Conservation (phyloP, 2,888 invertebrate species). For the Villa cingulata region DNA sequence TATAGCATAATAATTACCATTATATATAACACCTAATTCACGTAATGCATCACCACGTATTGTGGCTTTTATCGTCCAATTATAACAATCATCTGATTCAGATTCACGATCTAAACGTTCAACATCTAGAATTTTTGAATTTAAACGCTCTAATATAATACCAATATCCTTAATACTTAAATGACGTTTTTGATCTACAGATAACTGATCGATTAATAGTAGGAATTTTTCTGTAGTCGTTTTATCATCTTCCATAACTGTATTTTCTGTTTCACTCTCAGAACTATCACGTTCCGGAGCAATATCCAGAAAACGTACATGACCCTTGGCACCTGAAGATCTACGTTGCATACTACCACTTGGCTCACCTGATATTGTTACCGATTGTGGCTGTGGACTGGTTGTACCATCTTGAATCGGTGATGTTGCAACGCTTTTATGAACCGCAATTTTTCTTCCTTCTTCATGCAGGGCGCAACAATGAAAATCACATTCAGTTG, state of each 20-base stretch:
- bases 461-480: constrained; percentile 91
- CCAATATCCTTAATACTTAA: constrained; percentile 91
- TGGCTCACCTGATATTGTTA: constrained; percentile 38
- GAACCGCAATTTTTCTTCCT: constrained; percentile 79
- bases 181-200: constrained; percentile 82
- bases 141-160: constrained; percentile 81
- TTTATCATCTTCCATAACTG: constrained; percentile 81
- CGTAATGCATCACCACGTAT: constrained; percentile 82
- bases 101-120: constrained; percentile 83
- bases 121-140: constrained; percentile 86
- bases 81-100: constrained; percentile 87
- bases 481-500: constrained; percentile 84
- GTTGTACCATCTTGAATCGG: constrained; percentile 71
- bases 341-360: constrained; percentile 34
- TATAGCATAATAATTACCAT: constrained; percentile 89
- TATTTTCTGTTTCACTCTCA: constrained; percentile 87
- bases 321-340: constrained; percentile 49
- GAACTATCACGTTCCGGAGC: constrained; percentile 69
- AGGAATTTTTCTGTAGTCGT: constrained; percentile 85
- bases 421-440: constrained; percentile 84
- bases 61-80: constrained; percentile 93
- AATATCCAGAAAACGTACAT: constrained; percentile 76
- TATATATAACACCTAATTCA: constrained; percentile 86
- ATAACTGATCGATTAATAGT: constrained; percentile 81
- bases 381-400: constrained; percentile 48